Evolutionary conservation across 2,888 invertebrate genomes (phyloP), one percentile per base, ranked within the genome.

Genomic region (Disparrhopalites patrizii): DNA sequence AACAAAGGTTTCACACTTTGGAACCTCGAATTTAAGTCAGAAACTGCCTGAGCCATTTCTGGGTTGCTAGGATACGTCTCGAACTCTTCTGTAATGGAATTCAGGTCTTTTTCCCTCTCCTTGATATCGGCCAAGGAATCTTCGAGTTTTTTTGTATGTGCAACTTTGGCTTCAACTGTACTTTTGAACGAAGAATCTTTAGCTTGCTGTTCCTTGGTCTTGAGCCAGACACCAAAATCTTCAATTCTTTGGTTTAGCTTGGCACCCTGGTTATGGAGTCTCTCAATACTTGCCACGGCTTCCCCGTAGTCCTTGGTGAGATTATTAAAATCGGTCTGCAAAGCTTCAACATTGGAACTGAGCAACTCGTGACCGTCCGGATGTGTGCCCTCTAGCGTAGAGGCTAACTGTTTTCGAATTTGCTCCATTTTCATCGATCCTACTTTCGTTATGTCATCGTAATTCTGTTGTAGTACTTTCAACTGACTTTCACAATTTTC

Each of bases 131-230:
- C 83, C 76, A 89, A 86, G 65, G 91, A 81, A 52, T 83, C 82
- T 73, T 86, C 86, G 0, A 95, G 82, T 78, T 90, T 91, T 62
- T 87, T 85, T 61, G 93, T 81, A 79, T 93, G 90, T 8, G 83
- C 82, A 70, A 85, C 83, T 80, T 96, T 96, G 1, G 91, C 85
- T 73, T 90, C 90, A 33, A 91, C 85, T 3, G 88, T 90, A 76
- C 87, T 92, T 79, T 91, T 91, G 1, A 94, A 82, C 72, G 91
- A 90, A 79, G 93, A 93, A 78, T 93, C 93, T 79, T 93, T 90
- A 0, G 94, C 85, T 77, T 89, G 87, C 5, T n/a, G 31, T 80
- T 96, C 95, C 77, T 90, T 90, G 58, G 87, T 84, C 77, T 90
- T 91, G 57, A 93, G 82, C 95, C 95, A 96, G 55, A 85, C 83